Conservation (phyloP, 2,113 vertebrate species). For the Nycticorax nycticorax region DNA sequence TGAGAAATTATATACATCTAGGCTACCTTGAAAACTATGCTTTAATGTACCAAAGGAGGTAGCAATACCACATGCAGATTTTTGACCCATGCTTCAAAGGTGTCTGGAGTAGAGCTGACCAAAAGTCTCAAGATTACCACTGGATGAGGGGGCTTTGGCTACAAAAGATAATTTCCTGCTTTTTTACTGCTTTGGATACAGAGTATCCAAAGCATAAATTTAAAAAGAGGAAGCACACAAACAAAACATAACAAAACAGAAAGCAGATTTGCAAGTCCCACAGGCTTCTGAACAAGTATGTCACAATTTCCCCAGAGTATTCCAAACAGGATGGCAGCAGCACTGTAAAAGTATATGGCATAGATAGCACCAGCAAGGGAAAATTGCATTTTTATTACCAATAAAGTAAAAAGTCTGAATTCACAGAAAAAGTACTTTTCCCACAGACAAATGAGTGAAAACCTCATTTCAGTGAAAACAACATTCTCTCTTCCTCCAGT, state of each 20-base stretch:
- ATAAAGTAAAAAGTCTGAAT: background rate
- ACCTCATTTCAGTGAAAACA: background rate
- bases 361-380: background rate
- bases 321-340: background rate
- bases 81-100: background rate
- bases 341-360: background rate
- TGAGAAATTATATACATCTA: background rate
- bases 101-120: background rate
- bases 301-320: background rate
- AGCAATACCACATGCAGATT: background rate
- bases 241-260: slow-evolving; percentile 15
- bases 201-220: background rate
- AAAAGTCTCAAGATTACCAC: background rate
- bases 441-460: background rate
- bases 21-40: background rate
- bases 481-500: background rate
- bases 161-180: background rate
- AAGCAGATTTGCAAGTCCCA: slow-evolving; percentile 3
- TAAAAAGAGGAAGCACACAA: background rate
- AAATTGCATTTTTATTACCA: slow-evolving; percentile 17
- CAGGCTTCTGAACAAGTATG: slow-evolving; percentile 8
- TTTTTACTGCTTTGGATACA: background rate
- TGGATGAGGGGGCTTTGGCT: background rate
- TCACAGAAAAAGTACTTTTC: background rate
- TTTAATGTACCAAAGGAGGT: background rate